Conservation (phyloP, 2,888 invertebrate species). For the Dasypolia templi region DNA sequence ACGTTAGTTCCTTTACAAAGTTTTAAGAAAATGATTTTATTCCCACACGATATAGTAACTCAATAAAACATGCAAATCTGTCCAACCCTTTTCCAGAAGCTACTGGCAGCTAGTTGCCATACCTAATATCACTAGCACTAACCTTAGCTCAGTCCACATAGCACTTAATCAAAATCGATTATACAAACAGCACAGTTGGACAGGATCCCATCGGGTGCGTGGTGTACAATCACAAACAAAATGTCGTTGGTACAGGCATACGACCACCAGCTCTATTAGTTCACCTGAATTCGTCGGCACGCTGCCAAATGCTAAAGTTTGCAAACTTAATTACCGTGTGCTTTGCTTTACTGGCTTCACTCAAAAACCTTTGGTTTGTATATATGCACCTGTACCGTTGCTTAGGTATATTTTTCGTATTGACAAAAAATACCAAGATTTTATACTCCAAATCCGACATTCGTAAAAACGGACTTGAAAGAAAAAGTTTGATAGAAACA, state of each 20-base stretch:
- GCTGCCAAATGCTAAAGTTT: conserved; percentile 72
- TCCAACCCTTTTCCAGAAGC: not conserved
- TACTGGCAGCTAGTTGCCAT: not conserved
- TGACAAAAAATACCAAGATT: not conserved
- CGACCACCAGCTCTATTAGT: conserved; percentile 58
- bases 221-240: conserved; percentile 62
- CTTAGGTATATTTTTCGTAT: conserved; percentile 11
- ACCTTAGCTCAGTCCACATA: conserved; percentile 36
- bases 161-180: conserved; percentile 68
- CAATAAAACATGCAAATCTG: not conserved
- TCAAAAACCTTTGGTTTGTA: conserved; percentile 46
- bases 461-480: not conserved
- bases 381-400: not conserved
- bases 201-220: conserved; percentile 51
- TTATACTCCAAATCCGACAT: not conserved
- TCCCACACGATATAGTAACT: not conserved
- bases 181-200: conserved; percentile 59
- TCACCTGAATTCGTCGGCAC: conserved; percentile 63
- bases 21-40: not conserved
- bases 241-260: conserved; percentile 55
- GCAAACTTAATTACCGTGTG: conserved; percentile 70
- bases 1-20: not conserved
- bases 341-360: conserved; percentile 49
- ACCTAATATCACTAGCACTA: conserved; percentile 18
- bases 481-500: conserved; percentile 39